Evolutionary conservation across 2,888 invertebrate species (phyloP), one percentile per base, ranked within the genome.

Genomic region (Nesidiocoris tenuis): DNA sequence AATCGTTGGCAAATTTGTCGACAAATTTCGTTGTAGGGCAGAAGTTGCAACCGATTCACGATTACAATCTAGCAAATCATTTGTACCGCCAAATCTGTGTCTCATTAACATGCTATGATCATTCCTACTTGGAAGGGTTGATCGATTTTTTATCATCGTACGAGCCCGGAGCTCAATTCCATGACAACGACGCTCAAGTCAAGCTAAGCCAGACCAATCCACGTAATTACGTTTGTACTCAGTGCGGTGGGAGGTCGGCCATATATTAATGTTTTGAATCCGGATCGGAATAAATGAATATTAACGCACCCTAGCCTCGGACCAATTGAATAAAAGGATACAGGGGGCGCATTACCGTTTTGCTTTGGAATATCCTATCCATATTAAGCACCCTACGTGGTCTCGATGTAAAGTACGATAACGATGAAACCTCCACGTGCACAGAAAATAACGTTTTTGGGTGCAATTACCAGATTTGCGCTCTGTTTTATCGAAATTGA

Each of bases 281-380:
- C 61, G 71, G 71, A 61, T 72, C 55, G 54, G 72, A 72, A 72
- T 63, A 63, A 61, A 72, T 72, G 72, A 72, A 72, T 72, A 72
- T 72, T 72, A 72, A 72, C 72, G 72, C 17, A 22, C 55, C 61
- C 39, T 54, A 65, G 39, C 67, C 39, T 39, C 39, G 39, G 39
- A n/a, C 25, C 72, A 72, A 72, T 72, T 63, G 72, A 61, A 72
- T 72, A 63, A 63, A 72, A 72, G 63, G 72, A 72, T 72, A 72
- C 63, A 61, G 63, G 63, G 72, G 61, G 61, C 25, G 63, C 72
- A 72, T 72, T 63, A 72, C 72, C 21, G 72, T 21, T 59, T 19
- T 17, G 39, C 17, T 39, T 39, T 39, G 39, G 39, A 39, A n/a
- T 25, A n/a, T 22, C 72, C 61, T 61, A 72, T 72, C 72, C 72